phyloP scores from a whole-genome alignment of 2,113 vertebrate species.

The Salvator merianae region DNA sequence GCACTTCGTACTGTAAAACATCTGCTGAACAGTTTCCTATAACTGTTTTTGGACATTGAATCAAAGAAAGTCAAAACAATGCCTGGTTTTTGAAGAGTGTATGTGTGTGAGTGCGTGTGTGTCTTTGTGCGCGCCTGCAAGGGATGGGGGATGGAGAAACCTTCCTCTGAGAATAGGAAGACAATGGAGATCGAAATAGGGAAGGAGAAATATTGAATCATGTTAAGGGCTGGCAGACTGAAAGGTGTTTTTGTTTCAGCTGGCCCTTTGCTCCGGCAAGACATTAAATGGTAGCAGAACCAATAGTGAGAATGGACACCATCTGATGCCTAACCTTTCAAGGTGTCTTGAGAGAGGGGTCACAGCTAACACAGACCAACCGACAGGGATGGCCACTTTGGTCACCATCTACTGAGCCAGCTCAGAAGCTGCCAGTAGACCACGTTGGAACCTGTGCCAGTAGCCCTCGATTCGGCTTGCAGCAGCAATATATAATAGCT shows the following conservation, averaged over 20 bases:
- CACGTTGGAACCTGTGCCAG: too few relatives aligned
- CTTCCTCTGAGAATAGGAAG: constrained; percentile 75
- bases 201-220: constrained; percentile 66
- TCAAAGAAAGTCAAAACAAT: constrained; percentile 84
- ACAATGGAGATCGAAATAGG: constrained; percentile 80
- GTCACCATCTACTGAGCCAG: too few relatives aligned
- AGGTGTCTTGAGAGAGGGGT: too few relatives aligned
- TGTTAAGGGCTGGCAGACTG: constrained; percentile 62
- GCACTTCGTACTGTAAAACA: constrained; percentile 79
- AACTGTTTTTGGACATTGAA: constrained; percentile 85
- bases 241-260: constrained; percentile 48
- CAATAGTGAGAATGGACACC: constrained; percentile 37
- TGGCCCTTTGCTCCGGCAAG: constrained; percentile 37
- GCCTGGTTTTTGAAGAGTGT: constrained; percentile 71
- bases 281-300: constrained; percentile 34
- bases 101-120: background rate
- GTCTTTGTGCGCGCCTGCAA: background rate
- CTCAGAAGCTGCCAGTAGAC: too few relatives aligned
- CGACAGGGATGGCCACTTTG: too few relatives aligned
- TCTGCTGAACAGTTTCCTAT: constrained; percentile 87
- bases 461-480: too few relatives aligned
- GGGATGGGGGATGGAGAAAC: constrained; percentile 66
- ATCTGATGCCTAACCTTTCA: too few relatives aligned
- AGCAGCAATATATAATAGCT: too few relatives aligned
- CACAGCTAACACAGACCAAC: too few relatives aligned